A percentile compares a stretch with the other conserved stretches of the same genome.
These are phyloP conservation scores for Panagrolaimus sp. DNA, from an alignment of 1,140 invertebrate species.

Conservation along the genomic window DNA sequence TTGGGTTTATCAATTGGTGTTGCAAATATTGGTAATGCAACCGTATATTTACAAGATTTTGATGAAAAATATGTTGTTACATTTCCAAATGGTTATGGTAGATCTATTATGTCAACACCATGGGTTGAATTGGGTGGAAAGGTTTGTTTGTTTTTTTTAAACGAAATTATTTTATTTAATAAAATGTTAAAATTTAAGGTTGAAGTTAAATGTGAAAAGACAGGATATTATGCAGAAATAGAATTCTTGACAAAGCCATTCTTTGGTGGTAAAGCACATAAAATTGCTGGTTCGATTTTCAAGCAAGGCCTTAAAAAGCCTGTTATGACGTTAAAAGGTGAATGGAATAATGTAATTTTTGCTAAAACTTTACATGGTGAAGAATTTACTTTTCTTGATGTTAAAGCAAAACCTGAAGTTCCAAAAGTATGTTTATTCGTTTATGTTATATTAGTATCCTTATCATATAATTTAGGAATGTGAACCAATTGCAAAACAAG, in stretches of 20 bases:
- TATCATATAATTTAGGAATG: conserved; percentile 47
- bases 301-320: conserved; percentile 77
- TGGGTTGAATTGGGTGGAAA: conserved; percentile 64
- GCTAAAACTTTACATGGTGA: conserved; percentile 66
- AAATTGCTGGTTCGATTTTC: conserved; percentile 59
- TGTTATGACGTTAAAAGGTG: conserved; percentile 76
- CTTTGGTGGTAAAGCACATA: conserved; percentile 63
- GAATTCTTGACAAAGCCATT: conserved; percentile 64
- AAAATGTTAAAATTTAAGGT: conserved; percentile 45
- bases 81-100: conserved; percentile 64
- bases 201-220: conserved; percentile 60
- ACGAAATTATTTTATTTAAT: no score
- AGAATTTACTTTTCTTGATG: conserved; percentile 84
- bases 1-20: conserved; percentile 64
- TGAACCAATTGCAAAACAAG: conserved; percentile 44
- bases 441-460: not conserved
- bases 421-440: conserved; percentile 66
- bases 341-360: conserved; percentile 92
- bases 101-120: conserved; percentile 63
- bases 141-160: no score
- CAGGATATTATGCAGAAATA: conserved; percentile 62
- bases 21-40: conserved; percentile 62
- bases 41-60: conserved; percentile 60
- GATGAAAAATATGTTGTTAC: conserved; percentile 63
- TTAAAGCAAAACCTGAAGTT: conserved; percentile 73